phyloP scores from a whole-genome alignment of 2,888 invertebrate genomes.

The Seira sanloemensis region DNA sequence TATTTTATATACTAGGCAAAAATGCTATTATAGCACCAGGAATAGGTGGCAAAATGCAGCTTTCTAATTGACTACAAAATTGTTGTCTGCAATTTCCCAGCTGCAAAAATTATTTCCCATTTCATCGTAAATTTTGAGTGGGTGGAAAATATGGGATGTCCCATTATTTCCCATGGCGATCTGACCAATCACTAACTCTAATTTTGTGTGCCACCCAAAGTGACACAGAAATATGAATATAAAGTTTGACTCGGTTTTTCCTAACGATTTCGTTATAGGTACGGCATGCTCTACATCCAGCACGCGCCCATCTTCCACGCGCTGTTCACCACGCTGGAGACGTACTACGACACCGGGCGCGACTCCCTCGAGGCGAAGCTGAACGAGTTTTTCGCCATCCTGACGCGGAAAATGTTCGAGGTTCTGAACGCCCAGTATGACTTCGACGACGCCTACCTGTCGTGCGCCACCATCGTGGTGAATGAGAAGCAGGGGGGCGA shows the following conservation, averaged over 20 bases:
- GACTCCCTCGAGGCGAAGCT: constrained; percentile 90
- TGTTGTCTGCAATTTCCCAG: too few relatives aligned
- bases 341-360: constrained; percentile 90
- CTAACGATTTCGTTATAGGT: constrained; percentile 76
- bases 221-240: too few relatives aligned
- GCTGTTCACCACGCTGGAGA: constrained; percentile 91
- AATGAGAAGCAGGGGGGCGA: constrained; percentile 73
- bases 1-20: too few relatives aligned
- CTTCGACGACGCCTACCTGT: constrained; percentile 81
- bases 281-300: constrained; percentile 95
- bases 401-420: constrained; percentile 97
- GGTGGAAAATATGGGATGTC: too few relatives aligned
- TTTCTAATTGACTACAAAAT: too few relatives aligned
- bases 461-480: constrained; percentile 72
- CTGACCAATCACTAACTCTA: too few relatives aligned
- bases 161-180: too few relatives aligned
- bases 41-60: too few relatives aligned
- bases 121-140: too few relatives aligned
- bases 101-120: too few relatives aligned
- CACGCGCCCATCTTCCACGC: constrained; percentile 95
- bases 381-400: constrained; percentile 93
- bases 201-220: too few relatives aligned
- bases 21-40: too few relatives aligned
- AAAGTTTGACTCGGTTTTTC: neutral
- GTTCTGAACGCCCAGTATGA: constrained; percentile 95